Evolutionary conservation across 64 coral and sea anemone genomes (phyloP), one percentile per base, ranked within the genome.

Genomic region (Montipora capricornis): DNA sequence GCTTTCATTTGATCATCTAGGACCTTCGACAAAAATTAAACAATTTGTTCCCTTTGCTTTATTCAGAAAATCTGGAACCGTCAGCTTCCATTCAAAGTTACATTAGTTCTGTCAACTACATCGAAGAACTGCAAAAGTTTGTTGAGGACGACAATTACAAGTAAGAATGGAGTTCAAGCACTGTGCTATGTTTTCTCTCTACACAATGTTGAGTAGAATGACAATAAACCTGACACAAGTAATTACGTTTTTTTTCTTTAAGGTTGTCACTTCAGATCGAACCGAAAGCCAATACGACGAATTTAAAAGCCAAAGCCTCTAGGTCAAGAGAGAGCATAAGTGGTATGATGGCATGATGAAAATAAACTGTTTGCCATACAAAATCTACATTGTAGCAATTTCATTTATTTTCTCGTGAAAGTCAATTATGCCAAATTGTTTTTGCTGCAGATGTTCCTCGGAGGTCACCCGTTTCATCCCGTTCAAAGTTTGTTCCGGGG

Each of bases 81-180:
- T 83, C 87, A 14, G 47, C 93, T 20, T 64, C 92, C 74, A 96
- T 99, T 44, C 95, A 94, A 94, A 92, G 89, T 12, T 99, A 99
- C 74, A 57, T 99, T 49, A 94, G 89, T 78, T 99, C 98, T 47
- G 77, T 99, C 76, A 99, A 99, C 79, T 99, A 99, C 76, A 99
- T 99, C 47, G 98, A 99, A 87, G 98, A 99, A 64, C 68, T 99
- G 59, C 98, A 99, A 78, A 99, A 96, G 60, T 99, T 99, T 93
- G 78, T 99, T 13, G 98, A 99, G 71, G 98, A 99, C 73, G 93
- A 89, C 11, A 99, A 99, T 71, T 99, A 99, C 79, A 99, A 93
- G 98, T 99, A 92, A 79, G 94, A 60, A 80, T 24, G 37, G 11
- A 55, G 52, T 55, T 55, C 10, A 17, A 64, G 11, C 9, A 64